Evolutionary conservation across 1,140 invertebrate genomes (phyloP), one percentile per base, ranked within the genome.

Genomic region (Platorchestia sp.): DNA sequence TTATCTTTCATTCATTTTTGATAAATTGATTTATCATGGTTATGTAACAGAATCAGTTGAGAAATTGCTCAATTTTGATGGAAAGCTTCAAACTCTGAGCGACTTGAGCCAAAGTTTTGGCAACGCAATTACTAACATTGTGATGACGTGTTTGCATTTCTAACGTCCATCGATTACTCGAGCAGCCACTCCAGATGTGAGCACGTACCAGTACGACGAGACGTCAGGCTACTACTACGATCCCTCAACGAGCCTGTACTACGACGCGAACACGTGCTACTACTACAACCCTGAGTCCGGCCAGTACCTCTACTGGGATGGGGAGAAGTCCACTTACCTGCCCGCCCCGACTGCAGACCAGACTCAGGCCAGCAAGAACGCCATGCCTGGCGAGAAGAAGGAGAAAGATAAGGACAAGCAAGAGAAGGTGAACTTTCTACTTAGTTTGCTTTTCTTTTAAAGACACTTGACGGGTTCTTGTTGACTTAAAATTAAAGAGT

Each of bases 201-300:
- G 98, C 95, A 98, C 98, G 40, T 99, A 99, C 97, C 98, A 99
- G 96, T 99, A 99, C 97, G 99, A 99, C 97, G 99, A 99, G 97
- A 98, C 98, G 0, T 99, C 99, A 40, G 99, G 99, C 0, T 99
- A 99, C 97, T 99, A 99, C 97, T 99, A 99, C 97, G 99, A 99
- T 97, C 98, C 99, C 0, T 97, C 97, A 0, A 99, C 99, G 27
- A 98, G 98, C 6, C 97, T 99, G 7, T 99, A 99, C 97, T 99
- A 99, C 97, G 99, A 99, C 97, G 98, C 99, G 0, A 99, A 98
- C 97, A 99, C 99, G 19, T 99, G 99, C 97, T 99, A 99, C 97
- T 99, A 99, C 97, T 99, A 98, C 97, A 99, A 99, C 97, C 98
- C 98, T 96, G 98, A 98, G 96, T 98, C 98, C 0, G 98, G 98